A percentile compares a stretch with the other conserved stretches of the same genome.
Evolutionary conservation across 2,888 invertebrate species (phyloP).

Genomic region (Platerodrilus igneus): DNA sequence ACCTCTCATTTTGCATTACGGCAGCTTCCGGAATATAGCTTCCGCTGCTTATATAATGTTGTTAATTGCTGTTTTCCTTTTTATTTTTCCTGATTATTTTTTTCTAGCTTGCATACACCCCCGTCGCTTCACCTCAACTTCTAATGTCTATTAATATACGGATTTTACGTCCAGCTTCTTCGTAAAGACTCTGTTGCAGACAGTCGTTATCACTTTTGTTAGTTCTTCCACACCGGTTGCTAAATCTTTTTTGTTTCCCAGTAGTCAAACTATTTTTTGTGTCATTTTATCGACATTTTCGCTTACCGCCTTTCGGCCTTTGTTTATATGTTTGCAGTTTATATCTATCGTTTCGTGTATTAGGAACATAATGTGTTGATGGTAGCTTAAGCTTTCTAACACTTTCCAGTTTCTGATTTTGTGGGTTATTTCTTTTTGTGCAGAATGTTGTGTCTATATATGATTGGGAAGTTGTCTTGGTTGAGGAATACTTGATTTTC

Average conservation of each 20-base stretch:
- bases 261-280: background rate
- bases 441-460: background rate
- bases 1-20: no score
- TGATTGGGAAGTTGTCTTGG: background rate
- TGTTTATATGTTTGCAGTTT: background rate
- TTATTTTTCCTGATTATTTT: no score
- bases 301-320: background rate
- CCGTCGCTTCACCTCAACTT: no score
- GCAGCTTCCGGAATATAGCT: no score
- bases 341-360: background rate
- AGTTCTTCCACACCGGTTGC: background rate
- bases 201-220: background rate
- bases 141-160: slow-evolving; percentile 1
- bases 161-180: background rate
- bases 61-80: no score
- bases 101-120: no score
- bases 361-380: background rate
- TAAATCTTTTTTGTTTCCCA: background rate
- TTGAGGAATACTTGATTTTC: background rate
- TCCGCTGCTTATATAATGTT: no score
- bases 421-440: background rate
- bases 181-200: background rate
- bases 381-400: background rate
- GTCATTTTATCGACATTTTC: background rate
- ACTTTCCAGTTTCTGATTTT: background rate